These are phyloP conservation scores for Mythimna pallens DNA, from an alignment of 2,888 invertebrate species.

Conservation along the genomic window DNA sequence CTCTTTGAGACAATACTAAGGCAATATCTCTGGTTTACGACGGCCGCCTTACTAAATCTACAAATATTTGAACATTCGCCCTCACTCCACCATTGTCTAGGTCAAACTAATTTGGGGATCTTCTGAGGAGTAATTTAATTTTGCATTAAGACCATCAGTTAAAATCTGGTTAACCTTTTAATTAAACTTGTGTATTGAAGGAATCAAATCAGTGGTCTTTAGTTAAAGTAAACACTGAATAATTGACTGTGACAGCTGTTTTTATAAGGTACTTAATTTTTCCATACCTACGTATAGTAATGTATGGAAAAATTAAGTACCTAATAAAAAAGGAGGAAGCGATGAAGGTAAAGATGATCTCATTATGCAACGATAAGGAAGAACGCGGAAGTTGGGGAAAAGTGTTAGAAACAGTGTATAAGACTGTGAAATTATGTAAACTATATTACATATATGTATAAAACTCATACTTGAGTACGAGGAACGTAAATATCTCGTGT, in stretches of 20 bases:
- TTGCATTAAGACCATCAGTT: slow-evolving; percentile 81
- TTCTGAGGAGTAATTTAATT: slow-evolving; percentile 84
- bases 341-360: slow-evolving; percentile 61
- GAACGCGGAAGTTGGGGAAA: slow-evolving; percentile 51
- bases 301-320: too few species aligned
- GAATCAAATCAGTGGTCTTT: slow-evolving; percentile 42
- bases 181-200: slow-evolving; percentile 74
- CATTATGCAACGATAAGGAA: slow-evolving; percentile 60
- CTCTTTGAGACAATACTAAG: slow-evolving; percentile 87
- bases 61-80: slow-evolving; percentile 86
- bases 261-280: slow-evolving; percentile 32
- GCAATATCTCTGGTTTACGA: slow-evolving; percentile 89
- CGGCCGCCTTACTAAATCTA: slow-evolving; percentile 80
- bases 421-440: slow-evolving; percentile 66
- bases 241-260: slow-evolving; percentile 27
- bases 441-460: slow-evolving; percentile 46
- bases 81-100: slow-evolving; percentile 84
- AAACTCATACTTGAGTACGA: slow-evolving; percentile 55
- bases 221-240: slow-evolving; percentile 46
- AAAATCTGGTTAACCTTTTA: slow-evolving; percentile 77
- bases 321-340: slow-evolving; percentile 18
- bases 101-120: slow-evolving; percentile 87
- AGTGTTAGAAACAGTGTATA: slow-evolving; percentile 49
- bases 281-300: slow-evolving; percentile 11
- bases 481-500: slow-evolving; percentile 55